These are phyloP conservation scores for Punctoribates punctum DNA, from an alignment of 2,888 invertebrate genomes.

Conservation along the genomic window DNA sequence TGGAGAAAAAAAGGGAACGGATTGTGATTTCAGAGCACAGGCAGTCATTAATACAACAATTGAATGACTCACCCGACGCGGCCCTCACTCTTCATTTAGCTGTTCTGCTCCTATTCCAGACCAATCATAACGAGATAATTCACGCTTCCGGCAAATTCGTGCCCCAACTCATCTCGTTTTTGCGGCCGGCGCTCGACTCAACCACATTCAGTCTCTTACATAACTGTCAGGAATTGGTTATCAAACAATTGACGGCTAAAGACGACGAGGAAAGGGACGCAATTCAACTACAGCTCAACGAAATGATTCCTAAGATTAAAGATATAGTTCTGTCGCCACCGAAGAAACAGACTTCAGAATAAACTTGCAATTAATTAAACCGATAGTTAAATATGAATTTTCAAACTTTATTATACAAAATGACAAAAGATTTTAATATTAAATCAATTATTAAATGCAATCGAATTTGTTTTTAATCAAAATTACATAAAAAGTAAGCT, in stretches of 20 bases:
- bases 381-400: neutral
- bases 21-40: slow-evolving; percentile 72
- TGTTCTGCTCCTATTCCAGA: slow-evolving; percentile 72
- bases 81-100: slow-evolving; percentile 73
- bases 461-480: neutral
- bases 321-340: slow-evolving; percentile 45
- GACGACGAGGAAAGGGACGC: slow-evolving; percentile 54
- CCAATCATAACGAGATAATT: slow-evolving; percentile 72
- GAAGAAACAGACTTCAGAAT: slow-evolving; percentile 13
- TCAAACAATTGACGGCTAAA: slow-evolving; percentile 60
- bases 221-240: slow-evolving; percentile 68
- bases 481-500: slow-evolving; percentile 13
- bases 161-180: slow-evolving; percentile 68
- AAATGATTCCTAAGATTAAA: slow-evolving; percentile 49
- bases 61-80: slow-evolving; percentile 62
- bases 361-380: neutral
- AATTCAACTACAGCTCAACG: slow-evolving; percentile 56
- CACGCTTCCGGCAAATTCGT: slow-evolving; percentile 94
- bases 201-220: slow-evolving; percentile 65
- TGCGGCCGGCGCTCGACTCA: slow-evolving; percentile 66
- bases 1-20: slow-evolving; percentile 78
- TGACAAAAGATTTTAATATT: neutral
- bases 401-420: neutral
- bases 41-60: slow-evolving; percentile 72
- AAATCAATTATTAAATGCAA: neutral